Conservation (phyloP, 2,113 vertebrate genomes). For the Pterocles gutturalis region DNA sequence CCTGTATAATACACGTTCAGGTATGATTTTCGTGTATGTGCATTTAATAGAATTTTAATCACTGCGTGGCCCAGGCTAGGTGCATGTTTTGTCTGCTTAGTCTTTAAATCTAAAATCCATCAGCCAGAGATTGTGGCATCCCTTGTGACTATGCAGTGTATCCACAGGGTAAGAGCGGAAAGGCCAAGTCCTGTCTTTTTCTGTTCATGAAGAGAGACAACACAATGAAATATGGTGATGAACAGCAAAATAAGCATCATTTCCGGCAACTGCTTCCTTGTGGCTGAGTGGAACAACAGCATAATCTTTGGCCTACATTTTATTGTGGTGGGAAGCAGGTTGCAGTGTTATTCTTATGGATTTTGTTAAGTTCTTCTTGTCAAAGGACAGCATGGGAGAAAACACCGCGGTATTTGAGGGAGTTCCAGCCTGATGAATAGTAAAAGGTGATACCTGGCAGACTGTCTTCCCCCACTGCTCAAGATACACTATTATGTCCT, state of each 20-base stretch:
- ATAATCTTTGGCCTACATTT: not conserved
- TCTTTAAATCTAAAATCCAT: not conserved
- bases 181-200: not conserved
- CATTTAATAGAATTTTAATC: not conserved
- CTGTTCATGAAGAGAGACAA: not conserved
- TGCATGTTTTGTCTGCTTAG: not conserved
- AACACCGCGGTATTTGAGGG: not conserved
- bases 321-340: not conserved
- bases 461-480: rapidly evolving
- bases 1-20: not conserved
- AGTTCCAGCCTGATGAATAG: not conserved
- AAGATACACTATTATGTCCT: not conserved
- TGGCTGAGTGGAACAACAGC: not conserved
- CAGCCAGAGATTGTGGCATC: not conserved
- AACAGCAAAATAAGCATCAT: not conserved
- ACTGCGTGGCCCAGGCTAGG: not conserved
- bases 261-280: not conserved
- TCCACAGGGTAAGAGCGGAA: not conserved
- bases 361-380: not conserved
- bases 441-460: not conserved
- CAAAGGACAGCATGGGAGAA: not conserved
- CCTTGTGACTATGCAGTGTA: not conserved
- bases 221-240: not conserved
- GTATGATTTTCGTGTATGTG: not conserved
- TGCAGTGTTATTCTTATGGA: not conserved